Evolutionary conservation across 2,888 invertebrate genomes (phyloP), one percentile per base, ranked within the genome.

Genomic region (Pilophorus perplexus): DNA sequence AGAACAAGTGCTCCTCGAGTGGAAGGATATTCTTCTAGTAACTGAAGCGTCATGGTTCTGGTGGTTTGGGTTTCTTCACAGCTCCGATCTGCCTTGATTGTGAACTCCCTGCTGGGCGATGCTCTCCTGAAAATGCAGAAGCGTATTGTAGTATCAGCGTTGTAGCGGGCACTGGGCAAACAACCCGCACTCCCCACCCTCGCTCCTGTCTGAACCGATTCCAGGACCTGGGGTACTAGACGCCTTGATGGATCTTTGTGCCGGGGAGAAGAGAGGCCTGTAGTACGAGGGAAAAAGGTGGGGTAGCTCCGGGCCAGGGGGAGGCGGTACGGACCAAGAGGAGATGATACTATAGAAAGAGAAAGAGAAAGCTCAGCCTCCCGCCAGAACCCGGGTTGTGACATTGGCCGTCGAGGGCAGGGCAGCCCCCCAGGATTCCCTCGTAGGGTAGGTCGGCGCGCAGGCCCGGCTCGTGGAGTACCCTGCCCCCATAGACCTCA

Each of bases 361-460:
- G 40, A 42, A 16, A 22, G 27, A n/a, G n/a, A n/a, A n/a, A 54
- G 18, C 54, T 25, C 54, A 3, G 28, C 23, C n/a, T n/a, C n/a
- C n/a, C n/a, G n/a, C n/a, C n/a, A n/a, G n/a, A n/a, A n/a, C n/a
- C 3, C 28, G 64, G 64, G 66, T 57, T 48, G 66, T 66, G 66
- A 66, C 66, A 57, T 66, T 66, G 66, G 66, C 66, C 66, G 52
- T 42, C 14, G 5, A 3, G 48, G 18, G 48, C 33, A 33, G 6
- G 20, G 48, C n/a, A n/a, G n/a, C n/a, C n/a, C n/a, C n/a, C n/a
- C n/a, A n/a, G n/a, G 55, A 22, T 10, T 14, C 57, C 38, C 44
- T 14, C 44, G 64, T 66, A 55, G 66, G 66, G 66, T 57, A 66
- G 66, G 66, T 66, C 66, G 23, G 46, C 57, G 57, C 57, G 57